phyloP scores from a whole-genome alignment of 2,113 vertebrate genomes.

The Boulengeromyrus knoepffleri region DNA sequence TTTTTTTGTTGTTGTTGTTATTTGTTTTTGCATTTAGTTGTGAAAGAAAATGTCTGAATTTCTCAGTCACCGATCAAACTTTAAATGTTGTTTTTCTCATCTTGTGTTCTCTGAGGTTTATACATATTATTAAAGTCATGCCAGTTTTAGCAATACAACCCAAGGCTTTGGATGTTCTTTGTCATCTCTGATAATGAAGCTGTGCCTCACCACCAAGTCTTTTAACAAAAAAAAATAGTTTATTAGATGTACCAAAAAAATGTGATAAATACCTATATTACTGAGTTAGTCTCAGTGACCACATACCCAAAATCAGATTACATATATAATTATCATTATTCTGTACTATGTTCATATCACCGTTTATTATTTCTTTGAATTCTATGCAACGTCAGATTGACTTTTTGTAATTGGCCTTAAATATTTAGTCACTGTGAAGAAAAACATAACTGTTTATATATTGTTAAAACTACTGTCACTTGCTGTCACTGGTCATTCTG shows the following conservation, averaged over 20 bases:
- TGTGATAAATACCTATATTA: background rate
- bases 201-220: background rate
- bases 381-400: background rate
- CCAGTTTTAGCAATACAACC: background rate
- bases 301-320: background rate
- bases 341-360: background rate
- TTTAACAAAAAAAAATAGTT: background rate
- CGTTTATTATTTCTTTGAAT: background rate
- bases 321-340: background rate
- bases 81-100: background rate
- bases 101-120: background rate
- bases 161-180: background rate
- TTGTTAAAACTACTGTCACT: background rate
- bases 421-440: background rate
- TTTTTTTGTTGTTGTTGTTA: background rate
- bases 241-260: background rate
- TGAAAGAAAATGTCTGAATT: background rate
- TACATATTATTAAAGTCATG: background rate
- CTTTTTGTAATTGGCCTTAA: background rate
- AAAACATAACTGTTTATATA: background rate
- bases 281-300: background rate
- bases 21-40: background rate
- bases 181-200: background rate
- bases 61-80: slow-evolving; percentile 8
- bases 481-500: background rate